phyloP scores from a whole-genome alignment of 53 echinoderm and acorn worm species.

The Patiria pectinifera region DNA sequence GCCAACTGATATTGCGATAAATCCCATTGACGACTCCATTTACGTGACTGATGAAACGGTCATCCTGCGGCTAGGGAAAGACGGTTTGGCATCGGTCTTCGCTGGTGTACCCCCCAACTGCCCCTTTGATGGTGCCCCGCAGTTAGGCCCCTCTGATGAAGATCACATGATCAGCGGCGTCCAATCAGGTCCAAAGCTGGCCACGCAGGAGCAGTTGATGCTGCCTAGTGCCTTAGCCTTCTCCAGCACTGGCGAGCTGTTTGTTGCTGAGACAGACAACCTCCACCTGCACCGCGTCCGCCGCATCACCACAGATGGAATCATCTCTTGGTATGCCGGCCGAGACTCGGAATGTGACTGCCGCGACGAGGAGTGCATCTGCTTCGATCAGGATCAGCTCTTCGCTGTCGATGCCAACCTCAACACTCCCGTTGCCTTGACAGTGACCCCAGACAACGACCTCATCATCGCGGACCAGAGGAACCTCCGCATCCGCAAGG shows the following conservation, averaged over 20 bases:
- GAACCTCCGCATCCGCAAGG: slow-evolving; percentile 83
- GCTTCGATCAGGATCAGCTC: slow-evolving; percentile 80
- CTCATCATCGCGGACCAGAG: slow-evolving; percentile 93
- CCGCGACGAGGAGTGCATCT: slow-evolving; percentile 75
- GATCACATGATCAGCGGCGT: slow-evolving; percentile 33
- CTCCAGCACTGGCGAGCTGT: slow-evolving; percentile 84
- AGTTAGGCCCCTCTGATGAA: slow-evolving; percentile 60
- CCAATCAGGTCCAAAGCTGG: slow-evolving; percentile 63
- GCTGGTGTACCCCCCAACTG: slow-evolving; percentile 92
- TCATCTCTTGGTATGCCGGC: slow-evolving; percentile 82
- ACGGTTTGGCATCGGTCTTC: slow-evolving; percentile 79
- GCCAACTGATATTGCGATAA: slow-evolving; percentile 96
- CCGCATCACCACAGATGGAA: slow-evolving; percentile 78
- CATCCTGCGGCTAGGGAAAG: slow-evolving; percentile 80
- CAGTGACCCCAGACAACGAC: slow-evolving; percentile 69
- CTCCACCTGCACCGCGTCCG: slow-evolving; percentile 80
- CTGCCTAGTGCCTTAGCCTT: slow-evolving; percentile 86
- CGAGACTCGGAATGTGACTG: slow-evolving; percentile 84
- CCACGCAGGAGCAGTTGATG: slow-evolving; percentile 75
- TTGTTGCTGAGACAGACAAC: slow-evolving; percentile 89
- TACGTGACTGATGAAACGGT: slow-evolving; percentile 88
- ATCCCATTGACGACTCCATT: slow-evolving; percentile 88
- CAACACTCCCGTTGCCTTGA: slow-evolving; percentile 83
- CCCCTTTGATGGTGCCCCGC: slow-evolving; percentile 64
- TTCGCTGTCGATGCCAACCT: slow-evolving; percentile 80